Conservation (phyloP, 2,888 invertebrate genomes). For the Folsomia candida region DNA sequence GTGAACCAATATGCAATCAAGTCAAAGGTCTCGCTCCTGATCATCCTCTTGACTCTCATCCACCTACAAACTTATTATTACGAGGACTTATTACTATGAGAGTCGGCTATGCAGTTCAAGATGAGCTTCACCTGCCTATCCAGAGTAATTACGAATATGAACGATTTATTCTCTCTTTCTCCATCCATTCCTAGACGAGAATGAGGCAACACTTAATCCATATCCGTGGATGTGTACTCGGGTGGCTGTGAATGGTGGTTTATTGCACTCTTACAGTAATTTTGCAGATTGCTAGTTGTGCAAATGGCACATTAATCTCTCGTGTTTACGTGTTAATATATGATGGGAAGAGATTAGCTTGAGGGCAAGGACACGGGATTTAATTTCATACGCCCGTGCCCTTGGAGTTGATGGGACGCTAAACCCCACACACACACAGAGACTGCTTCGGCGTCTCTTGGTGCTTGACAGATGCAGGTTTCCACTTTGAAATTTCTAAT, state of each 20-base stretch:
- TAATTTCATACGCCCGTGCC: neutral
- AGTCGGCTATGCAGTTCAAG: neutral
- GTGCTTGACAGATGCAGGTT: neutral
- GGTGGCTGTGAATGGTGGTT: neutral
- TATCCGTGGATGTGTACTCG: neutral
- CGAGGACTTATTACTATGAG: too few relatives aligned
- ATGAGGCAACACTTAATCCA: neutral
- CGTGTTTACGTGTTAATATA: neutral
- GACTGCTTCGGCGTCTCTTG: neutral
- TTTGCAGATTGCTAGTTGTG: neutral
- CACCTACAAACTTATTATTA: too few relatives aligned
- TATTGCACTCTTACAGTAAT: neutral
- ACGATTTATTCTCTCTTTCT: neutral
- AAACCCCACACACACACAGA: neutral
- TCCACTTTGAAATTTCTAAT: neutral
- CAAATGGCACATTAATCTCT: neutral
- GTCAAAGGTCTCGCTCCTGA: neutral
- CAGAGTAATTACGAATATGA: neutral
- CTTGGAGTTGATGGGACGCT: neutral
- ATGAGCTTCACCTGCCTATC: neutral
- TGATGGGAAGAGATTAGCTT: neutral
- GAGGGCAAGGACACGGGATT: neutral
- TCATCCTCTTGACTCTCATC: too few relatives aligned
- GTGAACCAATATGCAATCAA: neutral
- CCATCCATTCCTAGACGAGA: too few relatives aligned